phyloP scores from a whole-genome alignment of 1,140 invertebrate genomes.

The Drosophila gunungcola region DNA sequence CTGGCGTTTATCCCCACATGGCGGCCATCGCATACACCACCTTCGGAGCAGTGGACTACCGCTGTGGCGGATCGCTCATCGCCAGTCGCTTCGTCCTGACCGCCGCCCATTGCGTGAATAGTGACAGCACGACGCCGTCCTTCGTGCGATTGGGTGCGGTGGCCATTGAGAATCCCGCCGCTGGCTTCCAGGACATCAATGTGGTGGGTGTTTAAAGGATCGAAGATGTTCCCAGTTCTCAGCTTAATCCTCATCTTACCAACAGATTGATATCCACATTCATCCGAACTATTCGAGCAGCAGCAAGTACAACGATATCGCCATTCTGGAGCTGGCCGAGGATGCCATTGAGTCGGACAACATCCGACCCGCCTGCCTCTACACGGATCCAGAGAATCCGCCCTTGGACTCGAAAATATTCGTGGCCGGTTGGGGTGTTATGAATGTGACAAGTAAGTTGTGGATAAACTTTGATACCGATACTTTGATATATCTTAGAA shows the following conservation, averaged over 20 bases:
- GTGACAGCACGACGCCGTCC: constrained; percentile 17
- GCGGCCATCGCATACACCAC: constrained; percentile 62
- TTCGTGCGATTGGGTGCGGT: constrained; percentile 70
- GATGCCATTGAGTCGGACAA: constrained; percentile 23
- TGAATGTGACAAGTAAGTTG: constrained; percentile 62
- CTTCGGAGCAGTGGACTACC: constrained; percentile 61
- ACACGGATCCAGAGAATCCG: constrained; percentile 49
- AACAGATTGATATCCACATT: constrained; percentile 36
- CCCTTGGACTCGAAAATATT: constrained; percentile 31
- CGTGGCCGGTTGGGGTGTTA: constrained; percentile 73
- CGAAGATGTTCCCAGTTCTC: not conserved
- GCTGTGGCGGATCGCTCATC: constrained; percentile 85
- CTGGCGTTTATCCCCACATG: constrained; percentile 78
- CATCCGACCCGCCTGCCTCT: constrained; percentile 64
- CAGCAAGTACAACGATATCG: constrained; percentile 75
- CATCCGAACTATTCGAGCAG: constrained; percentile 64
- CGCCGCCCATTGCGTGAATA: constrained; percentile 91
- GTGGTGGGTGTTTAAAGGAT: constrained; percentile 28
- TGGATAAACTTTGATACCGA: too few relatives aligned
- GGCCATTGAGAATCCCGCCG: constrained; percentile 29
- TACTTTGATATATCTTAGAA: too few relatives aligned
- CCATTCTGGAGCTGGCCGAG: constrained; percentile 61
- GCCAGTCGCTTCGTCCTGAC: constrained; percentile 86
- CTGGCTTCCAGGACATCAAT: constrained; percentile 43
- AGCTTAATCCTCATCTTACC: not conserved